phyloP scores from a whole-genome alignment of 2,113 vertebrate species.

The Athene cunicularia region DNA sequence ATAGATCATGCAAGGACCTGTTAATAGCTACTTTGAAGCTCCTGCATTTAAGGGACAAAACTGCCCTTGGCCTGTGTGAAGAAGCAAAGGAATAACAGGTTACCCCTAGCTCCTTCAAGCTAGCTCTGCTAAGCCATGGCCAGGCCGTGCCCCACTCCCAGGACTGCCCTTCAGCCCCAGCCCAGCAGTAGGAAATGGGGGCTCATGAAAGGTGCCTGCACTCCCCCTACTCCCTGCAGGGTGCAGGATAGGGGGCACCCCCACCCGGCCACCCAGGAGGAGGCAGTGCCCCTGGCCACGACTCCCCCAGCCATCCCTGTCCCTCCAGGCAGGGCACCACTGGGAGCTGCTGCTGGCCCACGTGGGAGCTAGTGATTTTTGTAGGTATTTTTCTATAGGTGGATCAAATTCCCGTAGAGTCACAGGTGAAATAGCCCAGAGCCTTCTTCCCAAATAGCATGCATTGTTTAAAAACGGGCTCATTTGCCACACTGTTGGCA shows the following conservation, averaged over 20 bases:
- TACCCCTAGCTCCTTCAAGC: rapidly evolving
- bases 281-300: rapidly evolving
- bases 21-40: not conserved
- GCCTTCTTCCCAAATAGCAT: not conserved
- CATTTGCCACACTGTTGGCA: not conserved
- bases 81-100: not conserved
- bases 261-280: not conserved
- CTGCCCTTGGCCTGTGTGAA: not conserved
- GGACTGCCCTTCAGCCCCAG: not conserved
- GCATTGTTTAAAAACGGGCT: not conserved
- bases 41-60: not conserved
- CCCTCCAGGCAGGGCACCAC: not conserved
- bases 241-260: not conserved
- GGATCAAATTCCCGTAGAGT: not conserved
- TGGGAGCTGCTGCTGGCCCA: too few species aligned
- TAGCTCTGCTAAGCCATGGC: not conserved
- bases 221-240: not conserved
- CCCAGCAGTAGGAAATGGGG: not conserved
- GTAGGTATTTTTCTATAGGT: not conserved
- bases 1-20: not conserved
- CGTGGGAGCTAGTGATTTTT: rapidly evolving
- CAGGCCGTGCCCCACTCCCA: not conserved
- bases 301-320: not conserved
- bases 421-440: not conserved
- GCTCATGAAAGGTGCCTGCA: not conserved